Base-by-base conservation (phyloP, 2,113 vertebrate species). In the Noturus placidus region DNA sequence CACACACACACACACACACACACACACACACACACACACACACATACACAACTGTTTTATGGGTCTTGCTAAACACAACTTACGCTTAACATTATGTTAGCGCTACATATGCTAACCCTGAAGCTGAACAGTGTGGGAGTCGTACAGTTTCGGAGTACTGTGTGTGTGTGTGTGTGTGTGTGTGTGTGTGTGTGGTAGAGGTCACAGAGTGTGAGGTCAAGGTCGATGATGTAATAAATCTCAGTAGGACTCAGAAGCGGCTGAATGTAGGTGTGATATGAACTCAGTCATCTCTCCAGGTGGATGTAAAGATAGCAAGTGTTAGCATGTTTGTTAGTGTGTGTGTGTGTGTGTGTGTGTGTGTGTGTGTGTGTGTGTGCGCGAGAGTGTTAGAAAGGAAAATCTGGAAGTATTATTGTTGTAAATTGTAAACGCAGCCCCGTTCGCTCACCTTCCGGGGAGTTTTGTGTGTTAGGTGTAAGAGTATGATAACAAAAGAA, bases 81-180 rank as follows among this genome's bases (percentile, higher is more conserved):
- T 84, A 84, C 42, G 22, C 70, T 86, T 83, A 90, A 86, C 61
- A 72, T 86, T 87, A 72, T 79, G 83, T 91, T 89, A 89, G 83
- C 50, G 50, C 67, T 35, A 79, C 57, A 50, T 69, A 56, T 80
- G 46, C 57, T 84, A 87, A 88, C 72, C 33, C 20, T 78, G 3
- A 65, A 86, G 79, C 42, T 78, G 59, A 82, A 74, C 79, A 91
- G 91, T 83, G 93, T 94, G 92, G 92, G 93, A 83, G 92, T 86
- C 20, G 54, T 74, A 30, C 14, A 65, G 86, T 19, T 72, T 88
- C 59, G 9, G 22, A 83, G 63, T 81, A 46, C 38, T 57, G 81
- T 50, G 84, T 61, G 54, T 77, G 70, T 77, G 84, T 85, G 70
- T 76, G 27, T 65, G 35, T 57, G 81, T 63, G 35, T 77, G 84